Conservation (phyloP, 2,113 vertebrate species). For the Brachirus orientalis region DNA sequence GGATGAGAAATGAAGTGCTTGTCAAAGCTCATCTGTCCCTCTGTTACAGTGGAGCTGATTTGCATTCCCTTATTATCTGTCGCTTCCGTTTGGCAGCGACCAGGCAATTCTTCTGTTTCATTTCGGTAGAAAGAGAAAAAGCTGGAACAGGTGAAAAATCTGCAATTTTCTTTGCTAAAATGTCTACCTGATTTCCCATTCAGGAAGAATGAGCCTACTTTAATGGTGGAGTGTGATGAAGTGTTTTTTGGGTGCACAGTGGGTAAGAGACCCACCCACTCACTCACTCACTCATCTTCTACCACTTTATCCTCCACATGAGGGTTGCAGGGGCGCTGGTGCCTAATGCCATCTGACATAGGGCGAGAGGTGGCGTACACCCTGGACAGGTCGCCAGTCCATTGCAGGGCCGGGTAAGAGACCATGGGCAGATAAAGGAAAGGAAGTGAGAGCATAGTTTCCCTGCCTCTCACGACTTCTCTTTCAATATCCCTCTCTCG, state of each 20-base stretch:
- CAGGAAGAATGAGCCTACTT: background rate
- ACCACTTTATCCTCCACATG: too few species aligned
- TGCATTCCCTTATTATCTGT: constrained; percentile 47
- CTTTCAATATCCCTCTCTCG: constrained; percentile 24
- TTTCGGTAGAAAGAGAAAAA: background rate
- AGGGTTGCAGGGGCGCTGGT: too few species aligned
- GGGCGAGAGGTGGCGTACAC: too few species aligned
- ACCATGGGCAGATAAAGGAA: constrained; percentile 62
- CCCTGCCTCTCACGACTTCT: constrained; percentile 42
- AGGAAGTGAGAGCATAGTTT: constrained; percentile 79
- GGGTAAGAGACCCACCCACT: constrained; percentile 12
- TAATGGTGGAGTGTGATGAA: background rate
- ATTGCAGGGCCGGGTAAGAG: constrained; percentile 40
- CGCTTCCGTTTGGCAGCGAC: too few species aligned
- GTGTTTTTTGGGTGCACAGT: background rate
- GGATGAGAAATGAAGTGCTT: constrained; percentile 67
- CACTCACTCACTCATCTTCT: too few species aligned
- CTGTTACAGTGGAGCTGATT: constrained; percentile 28
- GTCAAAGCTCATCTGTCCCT: constrained; percentile 41
- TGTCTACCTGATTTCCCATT: background rate
- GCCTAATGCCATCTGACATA: too few species aligned
- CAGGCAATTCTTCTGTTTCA: constrained; percentile 16
- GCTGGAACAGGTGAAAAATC: background rate
- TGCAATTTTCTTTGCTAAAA: background rate
- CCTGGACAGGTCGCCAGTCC: too few species aligned